A percentile compares a stretch with the other conserved stretches of the same genome.
Conservation (phyloP, 2,888 invertebrate genomes). For the Metacarcinus magister region DNA sequence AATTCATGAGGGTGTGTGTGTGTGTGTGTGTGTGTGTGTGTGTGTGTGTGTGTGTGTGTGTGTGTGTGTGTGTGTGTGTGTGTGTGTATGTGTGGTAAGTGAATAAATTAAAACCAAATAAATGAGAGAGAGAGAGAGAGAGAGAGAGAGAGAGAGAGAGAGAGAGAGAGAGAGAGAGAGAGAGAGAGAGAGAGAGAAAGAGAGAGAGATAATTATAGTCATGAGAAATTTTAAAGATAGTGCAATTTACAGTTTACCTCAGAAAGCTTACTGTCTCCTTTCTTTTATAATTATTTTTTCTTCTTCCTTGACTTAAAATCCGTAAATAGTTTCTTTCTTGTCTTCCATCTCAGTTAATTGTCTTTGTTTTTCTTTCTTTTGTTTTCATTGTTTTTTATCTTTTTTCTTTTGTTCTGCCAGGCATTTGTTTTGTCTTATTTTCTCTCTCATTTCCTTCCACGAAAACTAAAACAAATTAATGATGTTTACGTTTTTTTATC, state of each 20-base stretch:
- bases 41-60: too few relatives aligned
- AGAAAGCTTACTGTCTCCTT: not conserved
- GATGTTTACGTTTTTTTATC: too few relatives aligned
- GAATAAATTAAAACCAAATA: too few relatives aligned
- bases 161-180: not conserved
- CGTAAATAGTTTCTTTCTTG: not conserved
- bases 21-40: not conserved
- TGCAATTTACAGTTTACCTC: not conserved
- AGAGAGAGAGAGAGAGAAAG: not conserved
- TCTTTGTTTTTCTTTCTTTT: not conserved
- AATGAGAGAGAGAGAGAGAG: too few relatives aligned
- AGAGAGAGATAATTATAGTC: not conserved
- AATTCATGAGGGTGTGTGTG: not conserved
- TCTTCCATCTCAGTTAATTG: not conserved
- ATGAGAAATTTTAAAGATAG: not conserved
- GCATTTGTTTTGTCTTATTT: not conserved
- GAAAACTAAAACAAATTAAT: too few relatives aligned
- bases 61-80: not conserved
- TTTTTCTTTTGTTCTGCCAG: not conserved
- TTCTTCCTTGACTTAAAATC: not conserved
- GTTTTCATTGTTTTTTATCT: not conserved
- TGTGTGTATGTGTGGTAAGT: not conserved
- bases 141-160: slow-evolving; percentile 2
- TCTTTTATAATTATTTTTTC: not conserved
- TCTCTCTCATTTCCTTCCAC: too few relatives aligned